These are phyloP conservation scores for Urosaurus nigricauda DNA, from an alignment of 2,797 vertebrate genomes.

Conservation along the genomic window DNA sequence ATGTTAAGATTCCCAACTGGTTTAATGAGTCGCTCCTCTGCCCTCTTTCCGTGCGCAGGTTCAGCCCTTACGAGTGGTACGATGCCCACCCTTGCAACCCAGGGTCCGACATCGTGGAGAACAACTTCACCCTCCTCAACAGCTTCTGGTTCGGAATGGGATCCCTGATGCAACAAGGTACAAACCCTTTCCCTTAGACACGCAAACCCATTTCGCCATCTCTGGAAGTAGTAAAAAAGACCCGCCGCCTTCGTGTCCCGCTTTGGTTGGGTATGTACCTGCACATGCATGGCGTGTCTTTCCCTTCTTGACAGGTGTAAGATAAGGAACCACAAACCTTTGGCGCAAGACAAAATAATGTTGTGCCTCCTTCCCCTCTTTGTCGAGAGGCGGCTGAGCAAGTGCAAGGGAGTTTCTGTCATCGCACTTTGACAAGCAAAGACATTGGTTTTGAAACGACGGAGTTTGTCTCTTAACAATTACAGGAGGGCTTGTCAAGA, in stretches of 20 bases:
- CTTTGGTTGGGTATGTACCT: constrained; percentile 20
- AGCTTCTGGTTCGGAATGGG: constrained; percentile 99
- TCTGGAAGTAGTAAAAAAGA: not conserved
- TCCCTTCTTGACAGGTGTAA: constrained; percentile 49
- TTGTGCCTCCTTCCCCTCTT: not conserved
- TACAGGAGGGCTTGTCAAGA: constrained; percentile 49
- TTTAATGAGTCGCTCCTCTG: accelerated
- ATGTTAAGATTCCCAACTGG: accelerated
- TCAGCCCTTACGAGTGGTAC: constrained; percentile 98
- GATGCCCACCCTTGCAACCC: constrained; percentile 98
- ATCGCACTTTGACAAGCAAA: constrained; percentile 79
- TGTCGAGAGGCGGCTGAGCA: constrained; percentile 53
- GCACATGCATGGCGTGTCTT: not conserved
- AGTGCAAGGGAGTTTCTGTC: constrained; percentile 73
- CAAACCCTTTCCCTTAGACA: not conserved
- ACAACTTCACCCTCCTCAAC: constrained; percentile 98
- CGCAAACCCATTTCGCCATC: constrained; percentile 5
- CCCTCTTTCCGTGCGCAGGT: constrained; percentile 78
- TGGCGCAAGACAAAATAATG: not conserved
- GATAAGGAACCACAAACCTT: constrained; percentile 42
- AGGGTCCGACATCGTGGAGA: constrained; percentile 95
- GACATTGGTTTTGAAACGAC: constrained; percentile 74
- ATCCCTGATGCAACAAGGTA: constrained; percentile 97
- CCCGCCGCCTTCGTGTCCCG: constrained; percentile 62
- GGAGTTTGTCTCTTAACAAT: constrained; percentile 76